Evolutionary conservation across 2,797 vertebrate species (phyloP), one percentile per base, ranked within the genome.

Genomic region (Silurus aristotelis): DNA sequence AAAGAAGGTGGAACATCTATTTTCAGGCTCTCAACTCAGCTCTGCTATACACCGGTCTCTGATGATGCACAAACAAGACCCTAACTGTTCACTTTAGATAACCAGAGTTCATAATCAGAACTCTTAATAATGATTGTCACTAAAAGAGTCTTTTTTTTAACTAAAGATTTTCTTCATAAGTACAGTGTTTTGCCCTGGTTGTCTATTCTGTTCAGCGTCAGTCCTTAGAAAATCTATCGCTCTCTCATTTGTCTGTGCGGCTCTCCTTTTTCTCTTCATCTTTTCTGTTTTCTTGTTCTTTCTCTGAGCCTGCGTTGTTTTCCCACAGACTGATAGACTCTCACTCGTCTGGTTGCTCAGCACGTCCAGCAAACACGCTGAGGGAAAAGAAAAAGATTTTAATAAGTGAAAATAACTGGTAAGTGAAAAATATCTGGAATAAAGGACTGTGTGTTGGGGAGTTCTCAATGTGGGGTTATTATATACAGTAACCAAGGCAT

Each of bases 261-360:
- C 52, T 58, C 14, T 75, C 72, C 48, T 76, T 58, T 56, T 46
- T 70, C 6, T 15, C 8, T 63, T 15, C 58, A 46, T 67, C 61
- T 67, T 27, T 27, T 67, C 60, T n/a, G 20, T 14, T 76, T 67
- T 58, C 76, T 64, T 79, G 58, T 60, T 85, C 46, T 81, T 22
- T 43, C 20, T 73, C 58, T 17, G 67, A 64, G 25, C 9, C 48
- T 73, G 77, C 63, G 38, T 73, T 85, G 71, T 85, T 82, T 67
- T 43, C 61, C 27, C 48, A 14, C 48, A 48, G 61, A 38, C 31
- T 31, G 31, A 85, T 46, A 76, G 25, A 56, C 70, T 72, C 46
- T 66, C 46, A 6, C 60, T 72, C 2, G 43, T 73, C 67, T 73
- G 56, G 38, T 71, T 73, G 78, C 60, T 56, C 84, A 56, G 61